phyloP scores from a whole-genome alignment of 2,113 vertebrate genomes.

The Grus americana region DNA sequence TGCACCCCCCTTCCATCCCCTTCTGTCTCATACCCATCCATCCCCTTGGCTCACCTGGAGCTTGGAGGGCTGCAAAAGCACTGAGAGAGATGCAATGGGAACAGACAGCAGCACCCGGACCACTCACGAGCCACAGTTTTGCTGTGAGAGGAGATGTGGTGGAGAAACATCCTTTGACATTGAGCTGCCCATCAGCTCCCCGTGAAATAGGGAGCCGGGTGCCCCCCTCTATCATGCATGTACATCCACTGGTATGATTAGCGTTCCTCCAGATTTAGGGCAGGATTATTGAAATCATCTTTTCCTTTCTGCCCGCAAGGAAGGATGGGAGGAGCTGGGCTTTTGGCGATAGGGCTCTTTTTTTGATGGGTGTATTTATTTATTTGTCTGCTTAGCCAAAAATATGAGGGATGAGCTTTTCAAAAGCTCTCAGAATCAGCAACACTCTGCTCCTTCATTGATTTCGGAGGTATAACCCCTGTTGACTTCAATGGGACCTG shows the following conservation, averaged over 20 bases:
- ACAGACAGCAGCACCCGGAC: neutral
- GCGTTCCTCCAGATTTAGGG: neutral
- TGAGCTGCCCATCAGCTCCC: neutral
- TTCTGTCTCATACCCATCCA: accelerated
- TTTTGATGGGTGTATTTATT: neutral
- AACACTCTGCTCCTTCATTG: neutral
- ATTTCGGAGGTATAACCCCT: neutral
- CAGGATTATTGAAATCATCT: neutral
- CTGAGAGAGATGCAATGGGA: neutral
- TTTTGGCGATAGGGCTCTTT: neutral
- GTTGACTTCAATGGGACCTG: neutral
- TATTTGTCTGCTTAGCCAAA: neutral
- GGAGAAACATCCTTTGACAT: neutral
- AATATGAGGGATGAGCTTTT: neutral
- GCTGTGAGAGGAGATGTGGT: neutral
- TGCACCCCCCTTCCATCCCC: neutral
- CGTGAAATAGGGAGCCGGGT: accelerated
- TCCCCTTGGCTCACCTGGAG: neutral
- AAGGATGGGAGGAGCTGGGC: neutral
- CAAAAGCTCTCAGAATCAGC: neutral
- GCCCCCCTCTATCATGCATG: too few relatives aligned
- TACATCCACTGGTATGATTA: neutral
- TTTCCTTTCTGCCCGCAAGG: neutral
- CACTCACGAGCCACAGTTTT: accelerated
- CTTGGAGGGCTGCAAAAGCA: neutral